Base-by-base conservation (phyloP, 2,113 vertebrate genomes). In the Odontophorus gujanensis region DNA sequence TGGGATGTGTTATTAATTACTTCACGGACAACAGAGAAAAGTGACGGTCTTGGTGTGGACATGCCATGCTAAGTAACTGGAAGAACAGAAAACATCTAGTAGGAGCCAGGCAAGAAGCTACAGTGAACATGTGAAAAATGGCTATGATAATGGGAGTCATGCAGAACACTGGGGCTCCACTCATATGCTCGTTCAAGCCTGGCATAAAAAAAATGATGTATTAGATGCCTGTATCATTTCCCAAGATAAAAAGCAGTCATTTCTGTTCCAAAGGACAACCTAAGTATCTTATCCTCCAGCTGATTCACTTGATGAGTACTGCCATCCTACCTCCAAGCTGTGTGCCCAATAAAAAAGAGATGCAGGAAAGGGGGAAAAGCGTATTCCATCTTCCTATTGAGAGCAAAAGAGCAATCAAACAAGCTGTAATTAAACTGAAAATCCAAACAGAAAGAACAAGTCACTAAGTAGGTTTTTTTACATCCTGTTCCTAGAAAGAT, bases 401-500 rank as follows among this genome's bases (percentile, higher is more conserved):
- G 90, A 38, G 78, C 58, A 94, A 87, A 87, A 94, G 87, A 92
- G 63, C 91, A 93, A 95, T 82, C 91, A 91, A 77, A 92, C 36
- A 75, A 11, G n/a, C 48, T 80, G 82, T 55, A 87, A 93, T 95
- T 59, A 95, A 93, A 92, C 30, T 0, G 0, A 87, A 83, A 91
- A 95, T 85, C 59, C 87, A 93, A 95, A 73, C 89, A 89, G 85
- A 95, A 73, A 0, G 55, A 95, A 92, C 81, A 48, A 96, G 79
- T 82, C 93, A 94, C 68, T 81, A 63, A 89, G 45, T 26, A 90
- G 82, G 8, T 80, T 91, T 72, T 83, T 89, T 77, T 57, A 83
- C 47, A 93, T 92, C 85, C 93, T 88, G 89, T 96, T 95, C 96
- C 95, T 95, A 55, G 94, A 97, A 96, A 90, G 95, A 80, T 6